phyloP scores from a whole-genome alignment of 2,113 vertebrate genomes.

The Empidonax alnorum region DNA sequence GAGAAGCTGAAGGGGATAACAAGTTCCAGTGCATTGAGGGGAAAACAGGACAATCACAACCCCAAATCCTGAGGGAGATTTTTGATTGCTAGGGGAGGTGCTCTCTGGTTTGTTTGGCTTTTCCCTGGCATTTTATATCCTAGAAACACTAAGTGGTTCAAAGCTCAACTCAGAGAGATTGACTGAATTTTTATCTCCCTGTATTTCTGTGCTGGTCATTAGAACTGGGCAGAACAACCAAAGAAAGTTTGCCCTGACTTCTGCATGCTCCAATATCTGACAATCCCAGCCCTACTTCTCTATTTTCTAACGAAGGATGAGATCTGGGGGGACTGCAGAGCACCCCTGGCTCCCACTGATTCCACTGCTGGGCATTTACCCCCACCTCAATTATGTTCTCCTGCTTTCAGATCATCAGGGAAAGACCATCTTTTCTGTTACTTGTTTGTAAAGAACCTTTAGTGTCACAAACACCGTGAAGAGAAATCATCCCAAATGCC shows the following conservation, averaged over 20 bases:
- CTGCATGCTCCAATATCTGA: not conserved
- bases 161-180: not conserved
- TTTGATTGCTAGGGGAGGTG: not conserved
- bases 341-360: not conserved
- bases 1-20: slow-evolving; percentile 6
- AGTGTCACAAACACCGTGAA: not conserved
- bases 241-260: not conserved
- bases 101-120: not conserved
- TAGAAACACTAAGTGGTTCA: not conserved
- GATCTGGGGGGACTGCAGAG: not conserved
- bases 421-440: not conserved
- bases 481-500: not conserved
- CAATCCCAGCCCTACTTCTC: not conserved
- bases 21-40: not conserved
- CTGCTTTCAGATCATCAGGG: not conserved
- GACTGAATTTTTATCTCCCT: not conserved
- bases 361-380: not conserved
- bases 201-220: not conserved
- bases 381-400: not conserved
- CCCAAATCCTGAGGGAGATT: slow-evolving; percentile 11
- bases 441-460: not conserved
- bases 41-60: not conserved
- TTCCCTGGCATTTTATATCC: not conserved
- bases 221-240: not conserved
- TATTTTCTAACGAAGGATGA: not conserved